Percentiles rank a stretch among this genome's conserved stretches.
Conservation (phyloP, 2,113 vertebrate genomes). For the Vombatus ursinus region DNA sequence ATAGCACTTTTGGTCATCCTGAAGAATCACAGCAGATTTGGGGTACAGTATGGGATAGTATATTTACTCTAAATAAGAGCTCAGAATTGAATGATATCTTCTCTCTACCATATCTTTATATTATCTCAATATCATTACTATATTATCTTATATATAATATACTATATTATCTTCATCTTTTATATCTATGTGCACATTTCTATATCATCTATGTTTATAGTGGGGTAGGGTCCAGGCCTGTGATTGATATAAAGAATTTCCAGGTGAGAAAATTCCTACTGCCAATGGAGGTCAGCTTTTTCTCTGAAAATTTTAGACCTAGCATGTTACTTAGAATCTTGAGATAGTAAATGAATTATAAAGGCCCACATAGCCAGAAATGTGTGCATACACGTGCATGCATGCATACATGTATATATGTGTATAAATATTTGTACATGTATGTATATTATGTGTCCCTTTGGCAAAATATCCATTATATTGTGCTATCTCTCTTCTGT, state of each 20-base stretch:
- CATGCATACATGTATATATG: background rate
- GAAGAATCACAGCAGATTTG: background rate
- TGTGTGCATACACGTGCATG: background rate
- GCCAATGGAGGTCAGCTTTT: background rate
- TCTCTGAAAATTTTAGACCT: background rate
- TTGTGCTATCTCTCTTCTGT: background rate
- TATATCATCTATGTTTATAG: background rate
- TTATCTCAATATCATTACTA: background rate
- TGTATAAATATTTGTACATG: background rate
- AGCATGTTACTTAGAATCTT: background rate
- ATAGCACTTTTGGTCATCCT: background rate
- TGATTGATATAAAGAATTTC: background rate
- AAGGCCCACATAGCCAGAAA: background rate
- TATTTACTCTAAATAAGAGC: background rate
- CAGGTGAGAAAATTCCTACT: background rate
- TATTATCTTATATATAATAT: background rate
- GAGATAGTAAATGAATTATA: background rate
- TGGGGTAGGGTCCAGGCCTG: background rate
- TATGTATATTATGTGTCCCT: background rate
- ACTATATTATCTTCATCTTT: background rate
- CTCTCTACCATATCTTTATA: background rate
- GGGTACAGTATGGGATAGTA: background rate
- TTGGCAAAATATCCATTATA: background rate
- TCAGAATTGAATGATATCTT: background rate
- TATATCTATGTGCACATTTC: background rate